These are phyloP conservation scores for Amorpha juglandis DNA, from an alignment of 2,888 invertebrate species.

Conservation along the genomic window DNA sequence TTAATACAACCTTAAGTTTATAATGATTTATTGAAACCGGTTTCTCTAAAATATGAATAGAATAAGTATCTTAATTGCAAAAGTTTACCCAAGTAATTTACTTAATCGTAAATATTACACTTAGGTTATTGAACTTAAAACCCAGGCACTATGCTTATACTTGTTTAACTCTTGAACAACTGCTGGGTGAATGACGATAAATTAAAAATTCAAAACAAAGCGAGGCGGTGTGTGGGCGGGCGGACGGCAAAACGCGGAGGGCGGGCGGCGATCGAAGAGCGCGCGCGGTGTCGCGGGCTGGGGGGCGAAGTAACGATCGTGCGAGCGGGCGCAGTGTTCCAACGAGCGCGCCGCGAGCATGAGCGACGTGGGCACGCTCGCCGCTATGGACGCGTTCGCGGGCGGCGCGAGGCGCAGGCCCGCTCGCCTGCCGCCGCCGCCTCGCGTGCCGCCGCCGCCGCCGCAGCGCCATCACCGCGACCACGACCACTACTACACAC, in stretches of 20 bases:
- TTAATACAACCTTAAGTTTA: neutral
- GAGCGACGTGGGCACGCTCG: constrained; percentile 83
- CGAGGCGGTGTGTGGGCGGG: constrained; percentile 73
- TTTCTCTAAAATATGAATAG: too few species aligned
- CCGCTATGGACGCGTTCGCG: constrained; percentile 82
- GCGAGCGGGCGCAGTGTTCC: constrained; percentile 77
- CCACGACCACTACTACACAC: constrained; percentile 80
- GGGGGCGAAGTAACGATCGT: constrained; percentile 69
- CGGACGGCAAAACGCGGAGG: constrained; percentile 69
- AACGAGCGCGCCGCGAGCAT: constrained; percentile 81
- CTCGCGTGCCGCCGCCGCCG: constrained; percentile 78
- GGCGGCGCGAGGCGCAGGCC: constrained; percentile 80
- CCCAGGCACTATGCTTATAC: constrained; percentile 55
- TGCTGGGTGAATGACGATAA: constrained; percentile 77
- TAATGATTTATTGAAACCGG: neutral
- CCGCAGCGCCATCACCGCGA: constrained; percentile 77
- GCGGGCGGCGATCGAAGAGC: constrained; percentile 81
- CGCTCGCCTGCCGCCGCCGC: constrained; percentile 78
- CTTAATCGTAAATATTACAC: neutral
- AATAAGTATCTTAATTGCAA: neutral
- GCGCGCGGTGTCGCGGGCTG: constrained; percentile 72
- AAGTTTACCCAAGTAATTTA: neutral
- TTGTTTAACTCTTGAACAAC: constrained; percentile 57
- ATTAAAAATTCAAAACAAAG: constrained; percentile 84
- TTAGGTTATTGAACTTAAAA: constrained; percentile 16